Conservation (phyloP, 2,888 invertebrate species). For the Drosophila formosana region DNA sequence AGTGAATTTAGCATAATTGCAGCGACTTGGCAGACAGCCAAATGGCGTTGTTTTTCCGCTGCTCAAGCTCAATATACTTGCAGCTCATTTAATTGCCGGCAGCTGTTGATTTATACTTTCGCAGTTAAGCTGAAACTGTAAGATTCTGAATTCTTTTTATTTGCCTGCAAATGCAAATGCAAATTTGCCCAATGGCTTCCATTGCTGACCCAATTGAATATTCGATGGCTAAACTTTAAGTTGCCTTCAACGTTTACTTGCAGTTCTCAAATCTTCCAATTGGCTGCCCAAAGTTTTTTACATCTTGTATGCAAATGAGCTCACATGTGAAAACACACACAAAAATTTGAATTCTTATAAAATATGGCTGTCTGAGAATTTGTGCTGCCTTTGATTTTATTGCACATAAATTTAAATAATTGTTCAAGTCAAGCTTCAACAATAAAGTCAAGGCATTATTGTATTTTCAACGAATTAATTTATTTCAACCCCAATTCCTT, state of each 20-base stretch:
- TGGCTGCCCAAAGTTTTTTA: constrained; percentile 12
- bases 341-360: constrained; percentile 3
- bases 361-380: neutral
- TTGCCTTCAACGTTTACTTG: constrained; percentile 3
- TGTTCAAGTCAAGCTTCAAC: no score
- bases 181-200: constrained; percentile 37
- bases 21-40: constrained; percentile 62
- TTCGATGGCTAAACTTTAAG: constrained; percentile 20
- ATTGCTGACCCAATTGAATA: constrained; percentile 42
- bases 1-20: constrained; percentile 56
- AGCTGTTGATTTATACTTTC: constrained; percentile 45
- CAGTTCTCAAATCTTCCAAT: constrained; percentile 21
- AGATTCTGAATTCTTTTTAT: neutral
- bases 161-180: constrained; percentile 33
- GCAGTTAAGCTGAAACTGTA: neutral
- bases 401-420: neutral
- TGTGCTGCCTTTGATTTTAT: neutral
- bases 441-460: no score
- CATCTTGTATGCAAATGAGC: constrained; percentile 47
- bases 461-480: neutral
- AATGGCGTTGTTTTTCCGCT: constrained; percentile 63
- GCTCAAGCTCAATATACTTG: constrained; percentile 10
- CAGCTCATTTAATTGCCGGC: constrained; percentile 48
- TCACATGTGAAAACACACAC: constrained; percentile 1
- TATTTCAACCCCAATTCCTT: neutral